Base-by-base conservation (phyloP, 2,797 vertebrate species). In the Lates japonicus region DNA sequence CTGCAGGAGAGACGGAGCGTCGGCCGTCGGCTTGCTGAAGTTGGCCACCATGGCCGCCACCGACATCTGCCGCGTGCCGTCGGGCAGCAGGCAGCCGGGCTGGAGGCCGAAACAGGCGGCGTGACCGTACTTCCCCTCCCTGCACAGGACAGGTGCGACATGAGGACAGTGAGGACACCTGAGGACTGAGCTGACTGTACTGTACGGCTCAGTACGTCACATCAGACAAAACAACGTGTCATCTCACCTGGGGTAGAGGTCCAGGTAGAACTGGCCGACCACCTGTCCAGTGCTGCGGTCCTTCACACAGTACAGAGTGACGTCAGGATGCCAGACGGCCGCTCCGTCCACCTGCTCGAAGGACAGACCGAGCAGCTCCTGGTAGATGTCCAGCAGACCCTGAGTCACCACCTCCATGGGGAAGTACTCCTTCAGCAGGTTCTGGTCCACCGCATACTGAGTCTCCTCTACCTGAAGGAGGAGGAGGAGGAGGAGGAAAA, bases 11-110 rank as follows among this genome's bases (percentile, higher is more conserved):
- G 98, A 97, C 0, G 98, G 98, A 0, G 96, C 92, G 0, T 97
- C 96, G 0, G 92, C 93, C 0, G 97, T 98, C 6, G 98, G 97
- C 84, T 98, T 98, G 91, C 97, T 98, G 95, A 99, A 99, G 84
- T 99, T 99, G 86, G 98, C 98, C 85, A 99, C 98, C 98, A 99
- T 99, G 87, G 98, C 98, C 0, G 98, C 98, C 19, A 99, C 95
- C 0, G 97, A 96, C 72, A 97, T 97, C 85, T 99, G 98, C 0
- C 98, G 95, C n/a, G 84, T 92, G 13, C 95, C 95, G 0, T 98
- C 95, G 0, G 95, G 85, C 71, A 97, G 78, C 35, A 98, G 94
- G 82, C 98, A 99, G 81, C 98, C 97, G 0, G 98, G 98, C 94
- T 99, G 98, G 60, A 99, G 94, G 67, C 98, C 98, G 0, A 99